Evolutionary conservation across 1,140 invertebrate species (phyloP), one percentile per base, ranked within the genome.

Genomic region (Zophobas morio): DNA sequence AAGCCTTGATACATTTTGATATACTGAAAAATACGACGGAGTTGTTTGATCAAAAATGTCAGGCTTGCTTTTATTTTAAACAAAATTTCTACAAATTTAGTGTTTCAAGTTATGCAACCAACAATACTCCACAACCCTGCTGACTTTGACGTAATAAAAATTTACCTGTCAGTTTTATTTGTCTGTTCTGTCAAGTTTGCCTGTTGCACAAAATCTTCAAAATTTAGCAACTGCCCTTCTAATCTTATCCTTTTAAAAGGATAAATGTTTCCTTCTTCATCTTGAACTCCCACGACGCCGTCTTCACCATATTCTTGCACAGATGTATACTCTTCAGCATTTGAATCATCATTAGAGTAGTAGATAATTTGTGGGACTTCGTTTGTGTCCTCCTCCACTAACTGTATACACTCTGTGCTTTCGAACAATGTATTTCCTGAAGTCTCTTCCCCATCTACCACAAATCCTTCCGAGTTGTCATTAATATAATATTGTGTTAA

Each of bases 401-500:
- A 78, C n/a, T 82, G 74, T 39, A 77, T 46, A 33, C 63, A 40
- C 33, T 73, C 71, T 1, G 35, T 47, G 36, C 33, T 66, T 66
- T 66, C 1, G 32, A 66, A 66, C n/a, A 66, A 66, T 42, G 3
- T 66, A 36, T 66, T 66, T 20, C 40, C 60, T 3, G 37, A 66
- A 33, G n/a, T 36, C 1, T 66, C 37, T 5, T 76, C 46, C 0
- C 47, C 70, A 36, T 78, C 74, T n/a, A 75, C 20, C 1, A 73
- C 63, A 35, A 73, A 73, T 34, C 51, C 46, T 49, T 75, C 56
- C 1, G 34, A 53, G 56, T 75, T 77, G 40, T 81, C 76, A 56
- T 83, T 78, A 40, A 82, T 72, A 32, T 72, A 76, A 77, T 80
- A 82, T 42, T 80, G 78, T 42, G 74, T 81, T 32, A 82, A 66